Conservation (phyloP, 2,113 vertebrate genomes). For the Actinemys pallida region DNA sequence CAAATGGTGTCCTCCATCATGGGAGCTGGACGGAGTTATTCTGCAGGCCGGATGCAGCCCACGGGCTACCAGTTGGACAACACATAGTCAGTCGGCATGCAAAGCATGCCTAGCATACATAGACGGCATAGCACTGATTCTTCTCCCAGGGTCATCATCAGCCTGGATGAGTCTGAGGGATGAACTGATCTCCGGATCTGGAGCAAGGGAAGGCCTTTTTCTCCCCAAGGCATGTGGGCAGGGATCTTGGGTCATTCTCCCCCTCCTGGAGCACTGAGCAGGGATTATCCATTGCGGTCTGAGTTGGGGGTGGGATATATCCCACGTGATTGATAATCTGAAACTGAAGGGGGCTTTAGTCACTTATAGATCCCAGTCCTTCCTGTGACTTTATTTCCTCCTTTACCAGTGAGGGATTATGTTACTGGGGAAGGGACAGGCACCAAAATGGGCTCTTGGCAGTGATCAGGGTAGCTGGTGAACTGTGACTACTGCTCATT, state of each 20-base stretch:
- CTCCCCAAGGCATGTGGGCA: background rate
- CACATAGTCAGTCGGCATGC: background rate
- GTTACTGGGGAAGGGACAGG: background rate
- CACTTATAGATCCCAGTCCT: background rate
- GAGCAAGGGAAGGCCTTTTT: background rate
- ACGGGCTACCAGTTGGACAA: background rate
- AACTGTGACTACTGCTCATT: background rate
- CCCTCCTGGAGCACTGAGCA: background rate
- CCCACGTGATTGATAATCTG: background rate
- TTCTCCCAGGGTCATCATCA: background rate
- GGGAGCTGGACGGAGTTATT: background rate
- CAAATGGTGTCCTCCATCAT: background rate
- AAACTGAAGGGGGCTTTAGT: background rate
- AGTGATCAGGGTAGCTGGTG: background rate
- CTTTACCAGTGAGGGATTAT: background rate
- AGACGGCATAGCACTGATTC: background rate
- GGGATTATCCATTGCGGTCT: background rate
- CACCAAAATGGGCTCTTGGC: background rate
- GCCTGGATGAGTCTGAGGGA: constrained; percentile 3
- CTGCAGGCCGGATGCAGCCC: background rate
- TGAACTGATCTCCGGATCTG: background rate
- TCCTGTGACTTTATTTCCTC: background rate
- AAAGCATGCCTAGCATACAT: background rate
- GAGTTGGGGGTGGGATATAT: background rate
- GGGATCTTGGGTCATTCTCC: background rate